Evolutionary conservation across 1,140 invertebrate genomes (phyloP), one percentile per base, ranked within the genome.

Genomic region (Pachyrhynchus sulphureomaculatus): DNA sequence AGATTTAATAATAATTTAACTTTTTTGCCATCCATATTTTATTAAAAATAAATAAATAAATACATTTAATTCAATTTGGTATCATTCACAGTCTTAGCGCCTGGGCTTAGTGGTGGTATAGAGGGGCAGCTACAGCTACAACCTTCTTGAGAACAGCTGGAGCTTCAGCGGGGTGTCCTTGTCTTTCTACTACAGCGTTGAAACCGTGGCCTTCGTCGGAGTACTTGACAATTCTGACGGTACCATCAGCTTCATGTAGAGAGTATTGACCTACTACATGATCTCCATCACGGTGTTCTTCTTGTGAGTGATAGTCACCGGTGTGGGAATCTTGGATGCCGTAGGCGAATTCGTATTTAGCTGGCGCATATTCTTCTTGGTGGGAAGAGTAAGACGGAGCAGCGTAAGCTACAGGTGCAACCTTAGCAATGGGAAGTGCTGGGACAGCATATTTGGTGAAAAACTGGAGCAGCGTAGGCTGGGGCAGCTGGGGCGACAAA

Each of bases 171-270:
- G 62, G 62, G n/a, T 64, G 48, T 47, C 67, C 58, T 33, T 62
- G 53, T 13, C 44, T 59, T 44, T 69, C 62, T 9, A 69, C 67
- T 15, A 67, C 67, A n/a, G 68, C 68, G 49, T 69, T 69, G 56
- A 69, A 69, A 29, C 66, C 65, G 62, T 81, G 78, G 51, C 76
- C 77, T 64, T 81, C 79, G 66, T 80, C 79, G 21, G 80, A 78
- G 69, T 83, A 83, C 65, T 79, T 73, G 37, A 82, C 80, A 37
- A 79, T 80, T 63, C 80, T 76, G 34, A 80, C 73, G 61, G 77
- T 78, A 63, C 81, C 81, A 63, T 82, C 81, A 24, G 81, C 76
- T 65, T 82, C 80, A 13, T 80, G 74, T 39, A 81, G 75, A n/a
- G 67, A 66, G 62, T 72, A 72, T n/a, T 61, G 61, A 26, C 64